Evolutionary conservation across 2,797 vertebrate genomes (phyloP), one percentile per base, ranked within the genome.

Genomic region (Chromis chromis): DNA sequence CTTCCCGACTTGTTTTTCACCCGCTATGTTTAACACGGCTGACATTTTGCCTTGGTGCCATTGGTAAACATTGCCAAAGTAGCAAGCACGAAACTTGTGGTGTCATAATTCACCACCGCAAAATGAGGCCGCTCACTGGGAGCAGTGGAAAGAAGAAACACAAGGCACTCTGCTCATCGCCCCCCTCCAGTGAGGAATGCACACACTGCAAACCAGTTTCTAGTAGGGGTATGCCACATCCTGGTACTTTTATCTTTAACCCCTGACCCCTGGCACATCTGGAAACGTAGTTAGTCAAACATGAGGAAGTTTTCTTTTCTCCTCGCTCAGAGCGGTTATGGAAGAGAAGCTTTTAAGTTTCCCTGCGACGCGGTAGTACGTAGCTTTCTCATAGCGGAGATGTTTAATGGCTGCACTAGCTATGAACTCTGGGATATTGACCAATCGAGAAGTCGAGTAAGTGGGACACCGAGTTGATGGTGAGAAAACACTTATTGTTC

Each of bases 241-340:
- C 94, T 94, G 94, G 96, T 96, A 97, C 97, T 99, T 99, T 97
- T 95, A 96, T 97, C 96, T 96, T 90, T 93, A 93, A 96, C 96
- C 96, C 94, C 92, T 96, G 95, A 97, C 96, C 95, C 80, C 65
- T 39, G 79, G 89, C 88, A 97, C 97, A 99, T 99, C 96, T 99
- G 97, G 97, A 98, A 99, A 97, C 92, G 78, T 95, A 95, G 94
- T 96, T 95, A 95, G 93, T 93, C 92, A 91, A 96, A 95, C 90
- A 95, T 76, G 91, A 95, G 94, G 94, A 98, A 95, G 94, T 97
- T 97, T 96, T 95, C 94, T 94, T 96, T 96, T 94, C 85, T 94
- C 94, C 91, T 65, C 8, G 33, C 82, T 83, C 89, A 89, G 93
- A 94, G 94, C 86, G 46, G 92, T 94, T 90, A 91, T 89, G 82